Evolutionary conservation across 2,888 invertebrate species (phyloP).

Genomic region (Leptopilina drosophilae): DNA sequence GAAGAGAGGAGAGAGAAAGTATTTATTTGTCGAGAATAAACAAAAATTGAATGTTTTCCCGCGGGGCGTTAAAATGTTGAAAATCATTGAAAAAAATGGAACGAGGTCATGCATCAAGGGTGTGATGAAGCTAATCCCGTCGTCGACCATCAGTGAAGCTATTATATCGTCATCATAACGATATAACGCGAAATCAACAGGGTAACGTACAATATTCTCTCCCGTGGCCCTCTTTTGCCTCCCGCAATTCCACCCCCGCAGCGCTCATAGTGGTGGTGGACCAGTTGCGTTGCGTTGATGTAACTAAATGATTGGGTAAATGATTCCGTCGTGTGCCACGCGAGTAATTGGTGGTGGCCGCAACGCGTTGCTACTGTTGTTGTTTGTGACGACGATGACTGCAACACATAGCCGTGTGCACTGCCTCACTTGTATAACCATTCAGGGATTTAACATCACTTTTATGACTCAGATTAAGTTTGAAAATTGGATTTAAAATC

Average conservation of each 20-base stretch:
- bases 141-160: constrained; percentile 68
- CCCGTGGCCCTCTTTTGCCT: constrained; percentile 49
- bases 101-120: constrained; percentile 54
- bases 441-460: constrained; percentile 33
- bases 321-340: constrained; percentile 76
- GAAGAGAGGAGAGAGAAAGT: constrained; percentile 28
- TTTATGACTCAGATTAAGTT: constrained; percentile 35
- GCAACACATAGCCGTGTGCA: constrained; percentile 41
- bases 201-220: constrained; percentile 69
- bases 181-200: constrained; percentile 76
- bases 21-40: too few relatives aligned
- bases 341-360: constrained; percentile 76
- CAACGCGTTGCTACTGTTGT: constrained; percentile 61
- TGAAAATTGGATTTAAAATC: constrained; percentile 26
- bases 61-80: constrained; percentile 19
- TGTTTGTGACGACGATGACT: constrained; percentile 65
- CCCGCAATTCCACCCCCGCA: constrained; percentile 47
- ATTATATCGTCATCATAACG: constrained; percentile 77
- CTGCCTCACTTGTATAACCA: constrained; percentile 47
- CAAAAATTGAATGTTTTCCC: constrained; percentile 40
- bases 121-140: constrained; percentile 69
- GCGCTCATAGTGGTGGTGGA: constrained; percentile 51
- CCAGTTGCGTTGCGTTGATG: constrained; percentile 73
- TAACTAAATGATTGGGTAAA: constrained; percentile 78
- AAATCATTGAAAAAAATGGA: constrained; percentile 34